Base-by-base conservation (phyloP, 1,140 invertebrate genomes). In the Solenopsis fugax region DNA sequence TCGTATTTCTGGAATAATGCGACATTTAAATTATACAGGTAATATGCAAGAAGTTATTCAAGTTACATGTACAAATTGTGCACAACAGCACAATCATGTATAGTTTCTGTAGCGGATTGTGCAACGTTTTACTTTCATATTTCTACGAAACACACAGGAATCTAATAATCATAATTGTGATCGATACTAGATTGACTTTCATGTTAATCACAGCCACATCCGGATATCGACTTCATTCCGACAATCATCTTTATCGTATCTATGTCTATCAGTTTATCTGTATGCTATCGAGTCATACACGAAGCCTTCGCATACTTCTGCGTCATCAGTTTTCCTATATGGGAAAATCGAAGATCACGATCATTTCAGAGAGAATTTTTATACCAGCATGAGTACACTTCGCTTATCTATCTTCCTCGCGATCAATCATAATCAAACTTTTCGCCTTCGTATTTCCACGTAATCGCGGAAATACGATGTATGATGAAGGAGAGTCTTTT, bases 351-450 rank as follows among this genome's bases (percentile, higher is more conserved):
- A 34, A 48, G 45, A 78, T 4, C 13, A 29, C n/a, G 3, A 62
- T 60, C 73, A 45, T 24, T n/a, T n/a, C n/a, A 18, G 56, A 69
- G 12, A 67, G 10, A 67, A 67, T 52, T 80, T 80, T 80, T 67
- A 67, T 37, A 21, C 18, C 6, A 54, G 29, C 13, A 4, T 7
- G 62, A 80, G 5, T 29, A 16, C 45, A 52, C 13, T 80, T 52
- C 4, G 3, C n/a, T 80, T 52, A 54, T 80, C 45, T 80, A 69
- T 69, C 34, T 69, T 54, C 64, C 16, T 54, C 45, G 34, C 29
- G n/a, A 64, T 80, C n/a, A 16, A 69, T 41, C 34, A 54, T 56
- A 67, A 80, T 80, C 48, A 69, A 69, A 80, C 69, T 41, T 29
- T 16, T 80, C 10, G 34, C 48, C 41, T 50, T 78, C 45, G 16